Conservation (phyloP, 2,113 vertebrate genomes). For the Platycercus adscitus region DNA sequence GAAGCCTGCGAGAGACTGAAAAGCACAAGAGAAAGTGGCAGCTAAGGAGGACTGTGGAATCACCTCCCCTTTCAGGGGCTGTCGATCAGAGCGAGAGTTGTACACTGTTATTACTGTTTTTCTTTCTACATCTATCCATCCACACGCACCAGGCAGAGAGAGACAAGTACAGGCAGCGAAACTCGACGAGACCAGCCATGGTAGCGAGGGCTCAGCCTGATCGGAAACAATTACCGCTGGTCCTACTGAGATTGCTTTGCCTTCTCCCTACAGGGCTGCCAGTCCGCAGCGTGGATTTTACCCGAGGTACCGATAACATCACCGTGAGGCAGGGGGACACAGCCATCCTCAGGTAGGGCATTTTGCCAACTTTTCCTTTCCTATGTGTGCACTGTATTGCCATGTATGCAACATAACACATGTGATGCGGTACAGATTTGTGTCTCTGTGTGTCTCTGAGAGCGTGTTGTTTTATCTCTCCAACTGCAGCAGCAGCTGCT, state of each 20-base stretch:
- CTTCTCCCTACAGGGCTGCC: conserved; percentile 99
- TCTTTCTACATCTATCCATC: background rate
- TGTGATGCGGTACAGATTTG: background rate
- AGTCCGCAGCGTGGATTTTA: conserved; percentile 98
- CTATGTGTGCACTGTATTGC: background rate
- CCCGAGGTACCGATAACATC: conserved; percentile 98
- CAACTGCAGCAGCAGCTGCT: background rate
- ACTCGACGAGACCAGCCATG: conserved; percentile 81
- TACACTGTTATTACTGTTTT: conserved; percentile 69
- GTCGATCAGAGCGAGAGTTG: conserved; percentile 61
- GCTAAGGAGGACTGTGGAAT: conserved; percentile 63
- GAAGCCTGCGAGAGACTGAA: conserved; percentile 45
- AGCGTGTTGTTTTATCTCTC: conserved; percentile 4
- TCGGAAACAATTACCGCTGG: conserved; percentile 92
- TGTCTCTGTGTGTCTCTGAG: background rate
- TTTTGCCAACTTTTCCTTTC: conserved; percentile 62
- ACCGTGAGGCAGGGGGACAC: conserved; percentile 99
- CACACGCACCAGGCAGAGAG: conserved; percentile 3
- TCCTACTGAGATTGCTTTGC: conserved; percentile 97
- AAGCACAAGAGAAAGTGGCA: conserved; percentile 61
- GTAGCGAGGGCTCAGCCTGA: conserved; percentile 88
- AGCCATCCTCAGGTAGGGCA: conserved; percentile 95
- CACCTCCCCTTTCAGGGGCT: conserved; percentile 56
- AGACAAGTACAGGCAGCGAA: conserved; percentile 25
- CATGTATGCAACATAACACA: background rate